These are phyloP conservation scores for Callimorpha dominula DNA, from an alignment of 2,888 invertebrate genomes.

Conservation along the genomic window DNA sequence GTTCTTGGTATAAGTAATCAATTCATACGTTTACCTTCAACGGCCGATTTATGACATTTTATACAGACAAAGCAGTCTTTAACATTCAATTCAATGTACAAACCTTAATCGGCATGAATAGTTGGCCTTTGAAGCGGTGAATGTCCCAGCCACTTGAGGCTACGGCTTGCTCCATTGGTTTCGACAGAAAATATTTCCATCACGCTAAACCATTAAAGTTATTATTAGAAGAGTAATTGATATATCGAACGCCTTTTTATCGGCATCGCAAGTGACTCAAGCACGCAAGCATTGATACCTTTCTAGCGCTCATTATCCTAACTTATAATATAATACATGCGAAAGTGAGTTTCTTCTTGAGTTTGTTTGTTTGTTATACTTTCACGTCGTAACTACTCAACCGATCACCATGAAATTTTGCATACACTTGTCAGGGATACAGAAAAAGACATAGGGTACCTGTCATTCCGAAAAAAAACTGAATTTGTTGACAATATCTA, in stretches of 20 bases:
- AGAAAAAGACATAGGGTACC: too few species aligned
- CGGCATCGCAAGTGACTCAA: neutral
- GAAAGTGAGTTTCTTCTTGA: too few species aligned
- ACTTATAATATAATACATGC: too few species aligned
- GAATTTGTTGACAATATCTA: too few species aligned
- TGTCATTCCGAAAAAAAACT: too few species aligned
- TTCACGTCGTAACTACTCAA: too few species aligned
- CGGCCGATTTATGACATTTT: neutral
- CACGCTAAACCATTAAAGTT: conserved; percentile 49
- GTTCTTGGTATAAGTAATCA: neutral
- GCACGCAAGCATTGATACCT: neutral
- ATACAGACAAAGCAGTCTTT: conserved; percentile 10
- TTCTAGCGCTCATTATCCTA: too few species aligned
- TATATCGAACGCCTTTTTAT: conserved; percentile 31
- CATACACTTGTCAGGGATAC: too few species aligned
- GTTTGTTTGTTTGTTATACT: too few species aligned
- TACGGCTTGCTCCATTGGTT: conserved; percentile 51
- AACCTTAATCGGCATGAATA: conserved; percentile 7
- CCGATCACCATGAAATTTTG: too few species aligned
- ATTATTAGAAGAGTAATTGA: conserved; percentile 43
- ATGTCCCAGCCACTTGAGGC: conserved; percentile 27
- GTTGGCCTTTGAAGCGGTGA: conserved; percentile 26
- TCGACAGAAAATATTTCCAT: conserved; percentile 49
- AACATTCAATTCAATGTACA: conserved; percentile 16
- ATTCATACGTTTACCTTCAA: neutral